Percentiles rank a stretch among this genome's conserved stretches.
Conservation (phyloP, 2,888 invertebrate species). For the Parthenolecanium corni region DNA sequence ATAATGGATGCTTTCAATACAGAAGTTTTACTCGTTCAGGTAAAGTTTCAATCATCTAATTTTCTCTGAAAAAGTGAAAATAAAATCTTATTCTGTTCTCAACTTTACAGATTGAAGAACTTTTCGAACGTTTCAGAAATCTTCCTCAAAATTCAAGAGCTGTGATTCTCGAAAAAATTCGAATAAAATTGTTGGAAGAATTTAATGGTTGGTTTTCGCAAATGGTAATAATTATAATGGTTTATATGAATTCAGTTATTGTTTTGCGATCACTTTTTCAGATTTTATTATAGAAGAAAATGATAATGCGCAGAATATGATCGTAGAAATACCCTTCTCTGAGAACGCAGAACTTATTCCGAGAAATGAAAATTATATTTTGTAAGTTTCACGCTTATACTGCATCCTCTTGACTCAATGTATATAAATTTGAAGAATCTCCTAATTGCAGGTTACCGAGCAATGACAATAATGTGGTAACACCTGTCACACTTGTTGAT, state of each 20-base stretch:
- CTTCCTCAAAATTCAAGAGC: constrained; percentile 12
- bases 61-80: neutral
- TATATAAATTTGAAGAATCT: no score
- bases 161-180: constrained; percentile 5
- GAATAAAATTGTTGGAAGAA: constrained; percentile 15
- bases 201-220: constrained; percentile 1
- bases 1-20: no score
- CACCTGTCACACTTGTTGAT: no score
- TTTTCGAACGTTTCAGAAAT: constrained; percentile 9
- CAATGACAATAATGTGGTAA: no score
- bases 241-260: neutral
- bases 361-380: neutral
- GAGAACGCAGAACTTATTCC: neutral
- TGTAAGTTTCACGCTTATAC: neutral
- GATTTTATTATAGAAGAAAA: constrained; percentile 14
- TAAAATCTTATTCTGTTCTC: neutral
- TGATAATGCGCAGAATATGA: constrained; percentile 1
- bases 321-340: constrained; percentile 5
- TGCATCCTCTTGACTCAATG: no score
- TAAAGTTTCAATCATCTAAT: neutral
- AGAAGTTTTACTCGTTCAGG: neutral
- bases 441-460: no score
- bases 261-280: neutral
- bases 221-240: neutral
- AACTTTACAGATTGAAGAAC: constrained; percentile 10